Percentiles rank a stretch among this genome's conserved stretches.
Conservation (phyloP, 2,113 vertebrate species). For the Eulemur macaco region DNA sequence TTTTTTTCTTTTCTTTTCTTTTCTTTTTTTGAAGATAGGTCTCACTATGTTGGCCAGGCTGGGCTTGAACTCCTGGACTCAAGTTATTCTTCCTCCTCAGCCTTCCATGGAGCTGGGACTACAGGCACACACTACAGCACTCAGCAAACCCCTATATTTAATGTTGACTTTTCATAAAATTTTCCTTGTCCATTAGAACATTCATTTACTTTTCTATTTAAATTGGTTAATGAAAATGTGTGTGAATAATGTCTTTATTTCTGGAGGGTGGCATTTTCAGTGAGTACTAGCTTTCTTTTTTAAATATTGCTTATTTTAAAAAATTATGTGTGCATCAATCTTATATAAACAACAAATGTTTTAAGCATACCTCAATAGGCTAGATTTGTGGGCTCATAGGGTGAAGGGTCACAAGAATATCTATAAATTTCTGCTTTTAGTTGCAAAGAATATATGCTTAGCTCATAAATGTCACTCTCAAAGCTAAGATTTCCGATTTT, state of each 20-base stretch:
- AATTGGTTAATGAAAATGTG: neutral
- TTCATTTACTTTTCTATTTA: neutral
- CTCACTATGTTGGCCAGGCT: no score
- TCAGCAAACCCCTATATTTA: neutral
- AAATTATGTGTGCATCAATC: neutral
- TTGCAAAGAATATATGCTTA: neutral
- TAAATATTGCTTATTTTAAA: neutral
- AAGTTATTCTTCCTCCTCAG: no score
- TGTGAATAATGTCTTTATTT: neutral
- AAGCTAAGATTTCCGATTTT: neutral
- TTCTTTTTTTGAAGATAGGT: no score
- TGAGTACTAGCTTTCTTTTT: neutral
- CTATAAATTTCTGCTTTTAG: constrained; percentile 29
- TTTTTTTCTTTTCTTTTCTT: no score
- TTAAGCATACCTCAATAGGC: neutral
- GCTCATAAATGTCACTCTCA: neutral
- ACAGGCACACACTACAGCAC: no score
- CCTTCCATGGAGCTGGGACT: no score
- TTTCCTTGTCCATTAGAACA: neutral
- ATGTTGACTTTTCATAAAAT: neutral
- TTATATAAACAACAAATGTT: constrained; percentile 34
- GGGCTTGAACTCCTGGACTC: no score
- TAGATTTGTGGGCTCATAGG: neutral
- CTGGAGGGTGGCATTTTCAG: neutral
- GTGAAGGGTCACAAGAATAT: neutral